A percentile compares a stretch with the other conserved stretches of the same genome.
These are phyloP conservation scores for Apamea crenata DNA, from an alignment of 2,888 invertebrate species.

Conservation along the genomic window DNA sequence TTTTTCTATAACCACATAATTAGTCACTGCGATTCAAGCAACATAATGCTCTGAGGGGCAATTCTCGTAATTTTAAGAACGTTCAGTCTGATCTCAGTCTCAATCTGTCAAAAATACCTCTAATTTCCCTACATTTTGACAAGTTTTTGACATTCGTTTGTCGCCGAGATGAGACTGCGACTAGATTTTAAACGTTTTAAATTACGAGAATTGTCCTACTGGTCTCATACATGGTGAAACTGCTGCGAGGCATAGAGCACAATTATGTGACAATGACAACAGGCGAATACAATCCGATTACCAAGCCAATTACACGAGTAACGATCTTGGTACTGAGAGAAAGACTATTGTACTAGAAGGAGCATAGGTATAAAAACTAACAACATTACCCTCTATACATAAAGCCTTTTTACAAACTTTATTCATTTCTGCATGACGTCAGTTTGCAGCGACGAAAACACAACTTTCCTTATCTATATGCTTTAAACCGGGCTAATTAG, in stretches of 20 bases:
- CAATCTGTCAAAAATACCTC: too few relatives aligned
- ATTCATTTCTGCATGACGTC: slow-evolving; percentile 34
- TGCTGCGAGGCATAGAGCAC: too few relatives aligned
- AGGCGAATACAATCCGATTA: neutral
- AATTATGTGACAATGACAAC: neutral
- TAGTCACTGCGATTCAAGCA: too few relatives aligned
- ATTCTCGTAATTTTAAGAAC: too few relatives aligned
- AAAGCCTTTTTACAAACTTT: slow-evolving; percentile 35
- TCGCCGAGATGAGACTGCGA: too few relatives aligned
- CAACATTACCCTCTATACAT: neutral
- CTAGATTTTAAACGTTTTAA: too few relatives aligned
- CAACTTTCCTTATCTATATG: slow-evolving; percentile 35
- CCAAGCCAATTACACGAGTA: slow-evolving; percentile 7
- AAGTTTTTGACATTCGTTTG: too few relatives aligned
- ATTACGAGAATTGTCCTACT: too few relatives aligned
- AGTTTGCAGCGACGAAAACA: slow-evolving; percentile 29
- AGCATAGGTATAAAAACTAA: neutral
- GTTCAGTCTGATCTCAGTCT: too few relatives aligned
- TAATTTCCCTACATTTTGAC: too few relatives aligned
- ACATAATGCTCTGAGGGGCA: too few relatives aligned
- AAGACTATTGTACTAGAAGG: neutral
- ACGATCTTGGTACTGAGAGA: neutral
- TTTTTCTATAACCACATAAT: neutral
- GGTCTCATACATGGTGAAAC: too few relatives aligned
- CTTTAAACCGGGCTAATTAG: slow-evolving; percentile 54